These are phyloP conservation scores for Homarus gammarus DNA, from an alignment of 2,888 invertebrate species.

Conservation along the genomic window DNA sequence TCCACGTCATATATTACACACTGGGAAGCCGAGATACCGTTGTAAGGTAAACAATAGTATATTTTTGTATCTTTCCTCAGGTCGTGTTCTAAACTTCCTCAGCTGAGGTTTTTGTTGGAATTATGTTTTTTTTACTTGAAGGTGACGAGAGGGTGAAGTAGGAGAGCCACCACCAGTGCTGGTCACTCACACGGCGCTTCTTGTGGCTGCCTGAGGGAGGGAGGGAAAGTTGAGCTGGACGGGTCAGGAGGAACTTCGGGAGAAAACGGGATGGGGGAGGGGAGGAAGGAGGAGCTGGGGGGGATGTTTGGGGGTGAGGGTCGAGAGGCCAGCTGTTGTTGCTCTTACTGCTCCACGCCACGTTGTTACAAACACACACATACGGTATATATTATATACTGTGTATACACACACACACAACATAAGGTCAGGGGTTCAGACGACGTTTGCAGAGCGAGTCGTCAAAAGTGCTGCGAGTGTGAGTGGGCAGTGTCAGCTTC, in stretches of 20 bases:
- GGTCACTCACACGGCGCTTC: no score
- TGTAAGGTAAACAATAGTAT: no score
- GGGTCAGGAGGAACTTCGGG: not conserved
- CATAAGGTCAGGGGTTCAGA: not conserved
- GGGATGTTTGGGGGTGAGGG: not conserved
- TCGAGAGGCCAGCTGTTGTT: constrained; percentile 35
- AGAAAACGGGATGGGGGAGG: constrained; percentile 2
- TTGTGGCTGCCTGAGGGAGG: constrained; percentile 7
- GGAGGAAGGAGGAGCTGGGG: not conserved
- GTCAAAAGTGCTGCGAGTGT: no score
- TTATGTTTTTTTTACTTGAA: no score
- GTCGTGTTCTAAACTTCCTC: no score
- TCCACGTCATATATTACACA: no score
- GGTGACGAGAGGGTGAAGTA: not conserved
- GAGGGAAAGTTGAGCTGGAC: constrained; percentile 11
- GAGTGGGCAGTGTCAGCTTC: not conserved
- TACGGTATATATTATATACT: no score
- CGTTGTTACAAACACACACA: not conserved
- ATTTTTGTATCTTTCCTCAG: no score
- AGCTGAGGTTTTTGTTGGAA: no score
- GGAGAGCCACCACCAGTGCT: no score
- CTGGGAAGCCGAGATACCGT: no score
- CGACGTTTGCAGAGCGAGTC: no score
- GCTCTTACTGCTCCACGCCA: constrained; percentile 8
- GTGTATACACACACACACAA: not conserved